Evolutionary conservation across 2,113 vertebrate species (phyloP).

Genomic region (Indicator maculatus): DNA sequence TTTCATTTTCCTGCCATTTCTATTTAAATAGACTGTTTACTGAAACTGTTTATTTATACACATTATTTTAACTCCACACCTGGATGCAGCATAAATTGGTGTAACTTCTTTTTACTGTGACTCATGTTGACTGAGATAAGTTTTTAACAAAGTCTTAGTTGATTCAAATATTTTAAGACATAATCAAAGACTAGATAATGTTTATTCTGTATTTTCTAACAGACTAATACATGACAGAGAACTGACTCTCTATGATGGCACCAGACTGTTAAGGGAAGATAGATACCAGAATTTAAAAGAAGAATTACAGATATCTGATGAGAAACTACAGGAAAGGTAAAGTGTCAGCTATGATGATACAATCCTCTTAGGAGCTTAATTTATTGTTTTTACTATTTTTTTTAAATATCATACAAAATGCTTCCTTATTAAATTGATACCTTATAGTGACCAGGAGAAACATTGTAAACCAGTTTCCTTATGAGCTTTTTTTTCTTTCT

Average conservation of each 20-base stretch:
- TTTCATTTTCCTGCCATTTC: background rate
- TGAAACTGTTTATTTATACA: background rate
- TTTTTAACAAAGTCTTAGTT: background rate
- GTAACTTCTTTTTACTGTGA: background rate
- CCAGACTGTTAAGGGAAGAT: slow-evolving; percentile 89
- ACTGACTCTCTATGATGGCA: slow-evolving; percentile 92
- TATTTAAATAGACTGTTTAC: background rate
- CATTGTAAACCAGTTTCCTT: background rate
- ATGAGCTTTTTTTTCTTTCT: background rate
- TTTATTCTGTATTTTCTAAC: slow-evolving; percentile 8
- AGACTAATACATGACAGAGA: slow-evolving; percentile 95
- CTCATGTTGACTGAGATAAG: background rate
- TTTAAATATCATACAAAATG: background rate
- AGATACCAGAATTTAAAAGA: slow-evolving; percentile 88
- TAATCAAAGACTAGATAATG: background rate
- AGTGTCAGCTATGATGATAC: background rate
- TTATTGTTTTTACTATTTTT: background rate
- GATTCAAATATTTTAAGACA: background rate
- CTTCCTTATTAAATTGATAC: background rate
- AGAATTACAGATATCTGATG: slow-evolving; percentile 83
- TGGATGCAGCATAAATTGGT: background rate
- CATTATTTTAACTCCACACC: background rate
- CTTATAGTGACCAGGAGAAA: background rate
- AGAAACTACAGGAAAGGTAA: slow-evolving; percentile 87
- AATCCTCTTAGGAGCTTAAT: background rate